phyloP scores from a whole-genome alignment of 2,113 vertebrate species.

The Galeopterus variegatus region DNA sequence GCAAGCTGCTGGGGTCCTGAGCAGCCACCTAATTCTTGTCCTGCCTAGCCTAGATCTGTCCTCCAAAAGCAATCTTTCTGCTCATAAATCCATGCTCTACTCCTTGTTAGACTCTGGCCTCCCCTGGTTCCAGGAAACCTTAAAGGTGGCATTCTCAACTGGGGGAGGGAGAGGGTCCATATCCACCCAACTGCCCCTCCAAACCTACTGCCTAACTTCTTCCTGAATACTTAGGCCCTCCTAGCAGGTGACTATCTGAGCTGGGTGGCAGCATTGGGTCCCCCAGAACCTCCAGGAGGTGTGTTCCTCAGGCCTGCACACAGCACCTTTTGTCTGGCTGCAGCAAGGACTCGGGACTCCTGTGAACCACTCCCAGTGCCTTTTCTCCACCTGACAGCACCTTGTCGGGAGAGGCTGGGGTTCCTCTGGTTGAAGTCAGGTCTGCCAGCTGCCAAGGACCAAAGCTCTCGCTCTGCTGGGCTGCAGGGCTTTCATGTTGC shows the following conservation, averaged over 20 bases:
- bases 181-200: not conserved
- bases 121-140: not conserved
- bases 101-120: not conserved
- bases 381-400: constrained; percentile 73
- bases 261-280: not conserved
- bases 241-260: not conserved
- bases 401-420: constrained; percentile 74
- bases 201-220: constrained; percentile 25
- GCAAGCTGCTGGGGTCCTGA: not conserved
- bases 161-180: not conserved
- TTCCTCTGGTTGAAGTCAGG: constrained; percentile 80
- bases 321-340: constrained; percentile 76
- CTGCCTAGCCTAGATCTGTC: not conserved
- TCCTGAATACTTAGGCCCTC: not conserved
- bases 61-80: constrained; percentile 23
- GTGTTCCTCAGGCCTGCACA: not conserved
- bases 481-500: constrained; percentile 89
- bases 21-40: not conserved
- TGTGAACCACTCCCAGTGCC: constrained; percentile 70
- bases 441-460: constrained; percentile 81
- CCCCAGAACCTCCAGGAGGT: not conserved
- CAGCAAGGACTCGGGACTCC: constrained; percentile 25
- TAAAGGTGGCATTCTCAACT: not conserved
- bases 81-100: not conserved
- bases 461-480: constrained; percentile 84